These are phyloP conservation scores for Micronycteris hirsuta DNA, from an alignment of 2,113 vertebrate genomes.

Conservation along the genomic window DNA sequence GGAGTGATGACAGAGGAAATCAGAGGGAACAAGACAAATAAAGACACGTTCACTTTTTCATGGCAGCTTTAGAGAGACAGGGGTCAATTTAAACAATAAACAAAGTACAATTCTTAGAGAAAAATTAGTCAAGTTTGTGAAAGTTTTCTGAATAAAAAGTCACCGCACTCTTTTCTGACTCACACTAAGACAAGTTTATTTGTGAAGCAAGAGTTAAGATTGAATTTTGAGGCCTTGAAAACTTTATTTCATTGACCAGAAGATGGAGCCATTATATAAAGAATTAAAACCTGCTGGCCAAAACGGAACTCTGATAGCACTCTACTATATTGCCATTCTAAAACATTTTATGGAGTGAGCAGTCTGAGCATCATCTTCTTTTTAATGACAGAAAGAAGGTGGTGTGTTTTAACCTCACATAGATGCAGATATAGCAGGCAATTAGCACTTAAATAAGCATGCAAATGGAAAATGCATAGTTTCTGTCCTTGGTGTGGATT, in stretches of 20 bases:
- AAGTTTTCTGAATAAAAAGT: neutral
- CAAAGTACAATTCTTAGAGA: neutral
- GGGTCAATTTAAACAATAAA: neutral
- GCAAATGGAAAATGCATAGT: neutral
- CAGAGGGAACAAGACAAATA: neutral
- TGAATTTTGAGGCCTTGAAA: neutral
- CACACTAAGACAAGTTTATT: neutral
- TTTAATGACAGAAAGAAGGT: neutral
- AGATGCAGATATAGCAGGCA: neutral
- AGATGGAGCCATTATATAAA: constrained; percentile 66
- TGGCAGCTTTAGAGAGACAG: neutral
- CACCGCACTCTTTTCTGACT: neutral
- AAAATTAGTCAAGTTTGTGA: neutral
- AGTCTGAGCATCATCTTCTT: neutral
- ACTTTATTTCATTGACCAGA: constrained; percentile 47
- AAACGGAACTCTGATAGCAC: neutral
- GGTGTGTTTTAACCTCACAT: neutral
- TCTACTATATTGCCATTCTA: neutral
- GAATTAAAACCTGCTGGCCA: neutral
- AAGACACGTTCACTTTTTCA: fast-evolving
- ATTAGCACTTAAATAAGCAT: neutral
- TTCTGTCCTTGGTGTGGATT: neutral
- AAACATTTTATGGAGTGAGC: neutral
- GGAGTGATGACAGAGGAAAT: neutral
- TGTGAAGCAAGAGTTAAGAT: neutral